Base-by-base conservation (phyloP, 2,113 vertebrate genomes). In the Abramis brama region DNA sequence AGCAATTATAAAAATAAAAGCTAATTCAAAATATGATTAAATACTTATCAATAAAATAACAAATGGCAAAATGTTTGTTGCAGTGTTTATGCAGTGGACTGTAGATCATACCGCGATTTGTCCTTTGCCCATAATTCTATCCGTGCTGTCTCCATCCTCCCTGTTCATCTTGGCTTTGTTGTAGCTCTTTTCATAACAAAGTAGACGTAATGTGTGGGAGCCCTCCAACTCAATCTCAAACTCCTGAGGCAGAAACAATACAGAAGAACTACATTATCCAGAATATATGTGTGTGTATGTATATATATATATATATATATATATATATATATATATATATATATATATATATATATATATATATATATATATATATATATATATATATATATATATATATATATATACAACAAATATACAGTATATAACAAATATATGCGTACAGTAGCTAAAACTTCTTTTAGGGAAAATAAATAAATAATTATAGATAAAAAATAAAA, bases 191-290 rank as follows among this genome's bases (percentile, higher is more conserved):
- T 99, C 97, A 0, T 98, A 99, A 93, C 98, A 99, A 83, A 99
- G 94, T 86, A 99, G 95, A 89, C 98, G 92, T 93, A 99, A 92
- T 36, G 96, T 98, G 89, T 99, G 97, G 0, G 98, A 99, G 88
- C 98, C 98, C 92, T 99, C 98, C 92, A 99, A 95, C 90, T 99
- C 98, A 3, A 99, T 99, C 93, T 99, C 98, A 90, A 99, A 99
- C 92, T 99, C 98, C 98, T 99, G 85, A 4, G 43, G 52, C 1
- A 43, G 25, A 64, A 57, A 75, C 4, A 83, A 19, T 13, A 59
- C 3, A 82, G 15, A 21, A 71, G 1, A 47, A 68, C 17, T 3
- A 23, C 50, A 66, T 55, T 79, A 85, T 47, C 47, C 82, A 85
- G 43, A 55, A 3, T 66, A 70, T 36, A 36, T 8, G 0, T 43